These are phyloP conservation scores for Carapus acus DNA, from an alignment of 2,797 vertebrate genomes.

Conservation along the genomic window DNA sequence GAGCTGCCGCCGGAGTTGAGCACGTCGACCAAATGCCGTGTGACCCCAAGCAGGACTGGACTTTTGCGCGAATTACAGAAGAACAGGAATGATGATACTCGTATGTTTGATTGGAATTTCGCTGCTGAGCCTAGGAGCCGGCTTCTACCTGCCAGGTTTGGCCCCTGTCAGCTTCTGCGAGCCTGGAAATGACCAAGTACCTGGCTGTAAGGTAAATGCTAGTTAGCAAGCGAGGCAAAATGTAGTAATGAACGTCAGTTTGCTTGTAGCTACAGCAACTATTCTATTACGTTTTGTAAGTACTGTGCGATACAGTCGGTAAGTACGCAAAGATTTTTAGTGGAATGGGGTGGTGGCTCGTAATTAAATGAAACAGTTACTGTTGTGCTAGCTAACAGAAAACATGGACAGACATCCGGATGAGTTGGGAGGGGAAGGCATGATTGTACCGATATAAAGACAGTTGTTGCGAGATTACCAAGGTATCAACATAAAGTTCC, in stretches of 20 bases:
- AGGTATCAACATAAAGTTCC: no score
- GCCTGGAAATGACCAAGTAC: conserved; percentile 39
- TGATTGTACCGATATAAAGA: no score
- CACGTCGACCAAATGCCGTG: conserved; percentile 1
- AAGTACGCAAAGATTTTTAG: no score
- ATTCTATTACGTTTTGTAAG: no score
- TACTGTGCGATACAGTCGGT: no score
- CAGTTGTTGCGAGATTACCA: no score
- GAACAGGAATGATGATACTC: conserved; percentile 16
- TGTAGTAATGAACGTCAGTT: background rate
- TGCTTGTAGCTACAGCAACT: background rate
- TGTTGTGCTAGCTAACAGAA: no score
- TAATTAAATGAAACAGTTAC: no score
- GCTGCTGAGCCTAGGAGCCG: conserved; percentile 44
- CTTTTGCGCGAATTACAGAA: fast-evolving
- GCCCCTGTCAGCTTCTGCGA: conserved; percentile 89
- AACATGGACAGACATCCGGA: no score
- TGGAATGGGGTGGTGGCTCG: no score
- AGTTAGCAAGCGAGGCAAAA: conserved; percentile 3
- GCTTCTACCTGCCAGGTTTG: conserved; percentile 86
- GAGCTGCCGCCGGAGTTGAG: conserved; percentile 13
- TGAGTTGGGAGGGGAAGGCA: no score
- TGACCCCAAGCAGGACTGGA: background rate
- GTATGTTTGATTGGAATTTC: conserved; percentile 35
- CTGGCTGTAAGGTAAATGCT: conserved; percentile 64